Conservation (phyloP, 2,113 vertebrate genomes). For the Pituophis catenifer region DNA sequence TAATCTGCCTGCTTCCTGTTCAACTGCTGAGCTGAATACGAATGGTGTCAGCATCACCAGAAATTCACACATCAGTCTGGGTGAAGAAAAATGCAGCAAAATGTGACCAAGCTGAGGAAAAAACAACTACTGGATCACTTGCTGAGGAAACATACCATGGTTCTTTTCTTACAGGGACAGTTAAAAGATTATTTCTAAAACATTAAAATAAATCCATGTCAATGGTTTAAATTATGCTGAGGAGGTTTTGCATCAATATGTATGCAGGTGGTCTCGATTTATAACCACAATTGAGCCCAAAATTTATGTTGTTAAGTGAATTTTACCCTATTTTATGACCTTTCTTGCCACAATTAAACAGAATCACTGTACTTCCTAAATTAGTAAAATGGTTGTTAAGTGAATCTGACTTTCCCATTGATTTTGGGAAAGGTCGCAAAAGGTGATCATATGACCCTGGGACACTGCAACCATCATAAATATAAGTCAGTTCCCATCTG, state of each 20-base stretch:
- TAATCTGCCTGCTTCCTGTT: conserved; percentile 1
- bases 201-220: background rate
- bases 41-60: background rate
- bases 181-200: background rate
- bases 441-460: background rate
- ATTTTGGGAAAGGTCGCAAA: background rate
- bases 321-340: background rate
- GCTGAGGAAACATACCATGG: conserved; percentile 9
- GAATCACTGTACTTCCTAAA: background rate
- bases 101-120: rapidly evolving
- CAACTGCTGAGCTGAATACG: conserved; percentile 9
- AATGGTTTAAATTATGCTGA: background rate
- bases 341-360: background rate
- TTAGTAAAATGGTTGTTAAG: background rate
- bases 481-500: background rate
- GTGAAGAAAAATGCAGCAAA: conserved; percentile 1
- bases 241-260: background rate
- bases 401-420: background rate
- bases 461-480: background rate
- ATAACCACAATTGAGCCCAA: background rate
- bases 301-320: background rate
- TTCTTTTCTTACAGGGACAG: background rate
- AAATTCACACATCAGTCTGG: conserved; percentile 28
- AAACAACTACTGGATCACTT: background rate
- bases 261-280: background rate